Conservation (phyloP, 2,797 vertebrate genomes). For the Danionella dracula region DNA sequence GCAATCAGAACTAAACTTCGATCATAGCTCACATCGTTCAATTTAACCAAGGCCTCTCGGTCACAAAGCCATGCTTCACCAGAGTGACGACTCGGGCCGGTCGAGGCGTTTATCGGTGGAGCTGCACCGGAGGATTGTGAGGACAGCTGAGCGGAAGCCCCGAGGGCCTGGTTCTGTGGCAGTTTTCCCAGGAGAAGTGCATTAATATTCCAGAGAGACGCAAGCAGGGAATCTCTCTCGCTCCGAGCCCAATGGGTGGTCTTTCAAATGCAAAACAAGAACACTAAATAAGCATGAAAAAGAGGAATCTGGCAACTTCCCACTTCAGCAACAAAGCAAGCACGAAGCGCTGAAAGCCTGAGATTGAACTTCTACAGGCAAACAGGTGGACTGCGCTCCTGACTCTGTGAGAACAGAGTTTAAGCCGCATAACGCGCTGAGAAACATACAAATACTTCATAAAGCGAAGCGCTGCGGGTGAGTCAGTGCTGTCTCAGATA, state of each 20-base stretch:
- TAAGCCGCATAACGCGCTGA: slow-evolving; percentile 1
- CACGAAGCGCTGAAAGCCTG: slow-evolving; percentile 43
- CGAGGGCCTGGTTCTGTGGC: slow-evolving; percentile 47
- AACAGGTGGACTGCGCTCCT: slow-evolving; percentile 14
- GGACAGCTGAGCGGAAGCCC: slow-evolving; percentile 36
- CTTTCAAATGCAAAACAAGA: slow-evolving; percentile 67
- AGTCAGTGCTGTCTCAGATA: background rate
- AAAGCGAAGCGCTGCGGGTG: background rate
- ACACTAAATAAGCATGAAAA: slow-evolving; percentile 45
- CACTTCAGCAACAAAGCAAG: slow-evolving; percentile 48
- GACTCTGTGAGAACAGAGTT: slow-evolving; percentile 24
- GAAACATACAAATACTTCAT: background rate
- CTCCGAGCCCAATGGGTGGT: slow-evolving; percentile 63
- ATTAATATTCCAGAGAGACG: slow-evolving; percentile 70
- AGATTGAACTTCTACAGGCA: slow-evolving; percentile 35
- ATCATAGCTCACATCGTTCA: no score
- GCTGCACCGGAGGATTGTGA: slow-evolving; percentile 1
- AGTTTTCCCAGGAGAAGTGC: slow-evolving; percentile 54
- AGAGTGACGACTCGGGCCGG: no score
- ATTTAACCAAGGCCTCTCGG: no score
- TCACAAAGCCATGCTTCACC: no score
- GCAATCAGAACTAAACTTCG: no score
- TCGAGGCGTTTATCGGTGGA: background rate
- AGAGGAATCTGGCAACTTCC: slow-evolving; percentile 47
- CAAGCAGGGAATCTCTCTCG: slow-evolving; percentile 54